Conservation (phyloP, 2,888 invertebrate genomes). For the Sminthurides aquaticus region DNA sequence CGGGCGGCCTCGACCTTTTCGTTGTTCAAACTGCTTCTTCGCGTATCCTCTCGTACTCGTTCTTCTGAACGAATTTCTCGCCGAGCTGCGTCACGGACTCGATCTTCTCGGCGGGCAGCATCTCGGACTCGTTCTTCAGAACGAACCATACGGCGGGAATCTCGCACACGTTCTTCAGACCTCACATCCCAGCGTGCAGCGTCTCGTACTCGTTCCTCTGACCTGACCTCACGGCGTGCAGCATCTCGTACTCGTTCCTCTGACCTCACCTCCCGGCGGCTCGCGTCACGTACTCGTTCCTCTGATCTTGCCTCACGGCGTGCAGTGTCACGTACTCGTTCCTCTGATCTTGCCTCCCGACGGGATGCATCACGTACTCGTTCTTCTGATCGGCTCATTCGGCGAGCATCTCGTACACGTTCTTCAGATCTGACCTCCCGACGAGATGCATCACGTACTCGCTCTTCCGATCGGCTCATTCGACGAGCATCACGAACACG, state of each 20-base stretch:
- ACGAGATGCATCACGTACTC: background rate
- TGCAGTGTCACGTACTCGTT: conserved; percentile 7
- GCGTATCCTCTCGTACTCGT: conserved; percentile 1
- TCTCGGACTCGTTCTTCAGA: conserved; percentile 1
- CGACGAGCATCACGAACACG: conserved; percentile 2
- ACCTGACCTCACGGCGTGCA: conserved; percentile 5
- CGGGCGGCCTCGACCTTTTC: background rate
- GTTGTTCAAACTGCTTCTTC: background rate
- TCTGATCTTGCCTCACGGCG: conserved; percentile 1
- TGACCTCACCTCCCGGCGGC: background rate
- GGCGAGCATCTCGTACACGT: conserved; percentile 6
- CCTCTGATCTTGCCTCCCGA: background rate
- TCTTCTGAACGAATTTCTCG: conserved; percentile 10
- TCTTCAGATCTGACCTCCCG: conserved; percentile 8
- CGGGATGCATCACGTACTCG: background rate
- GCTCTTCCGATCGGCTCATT: background rate
- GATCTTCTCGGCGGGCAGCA: background rate
- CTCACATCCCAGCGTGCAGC: background rate
- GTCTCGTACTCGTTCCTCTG: conserved; percentile 4
- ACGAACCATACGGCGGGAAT: conserved; percentile 1
- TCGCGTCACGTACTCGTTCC: background rate
- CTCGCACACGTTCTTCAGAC: background rate
- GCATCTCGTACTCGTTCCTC: conserved; percentile 4
- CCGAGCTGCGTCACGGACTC: conserved; percentile 15
- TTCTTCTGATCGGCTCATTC: background rate